Evolutionary conservation across 2,797 vertebrate genomes (phyloP), one percentile per base, ranked within the genome.

Genomic region (Sebastes diaconus): DNA sequence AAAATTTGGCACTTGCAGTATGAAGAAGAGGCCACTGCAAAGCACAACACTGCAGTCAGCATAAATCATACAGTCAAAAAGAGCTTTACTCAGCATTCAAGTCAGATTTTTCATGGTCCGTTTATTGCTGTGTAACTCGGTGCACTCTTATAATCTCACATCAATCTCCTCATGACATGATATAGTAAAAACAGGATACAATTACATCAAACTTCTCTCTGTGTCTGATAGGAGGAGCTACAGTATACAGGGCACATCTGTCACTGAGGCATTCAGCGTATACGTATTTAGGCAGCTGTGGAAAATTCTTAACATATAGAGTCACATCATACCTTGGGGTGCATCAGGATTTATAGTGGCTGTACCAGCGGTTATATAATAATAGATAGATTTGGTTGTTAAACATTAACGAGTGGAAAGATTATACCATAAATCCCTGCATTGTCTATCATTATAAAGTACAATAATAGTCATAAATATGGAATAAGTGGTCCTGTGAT

Each of bases 271-370:
- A 54, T 77, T 52, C 22, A 29, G 25, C 6, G 34, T 58, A 18
- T 39, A 39, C 1, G 3, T 72, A 67, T 81, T 79, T 60, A 55
- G 12, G 54, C 50, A 78, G 65, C 76, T 14, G 27, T 74, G 72
- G 79, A 81, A 77, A 32, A 87, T 80, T 77, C 46, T 70, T 24
- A 16, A 55, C 16, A 29, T 46, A 75, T 60, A 75, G 6, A 60
- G 58, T 81, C 59, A 73, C 65, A 32, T 84, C 1, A 32, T 52
- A 65, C 73, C 14, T 74, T 39, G 13, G 25, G 73, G 55, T 73
- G 52, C 64, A 60, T 71, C 58, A 52, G 8, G 52, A 32, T 74
- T 74, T 29, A 77, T 58, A 65, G 57, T 60, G 18, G 68, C 8
- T 6, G 10, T 42, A 8, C 55, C 10, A 52, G 7, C 3, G 20